Base-by-base conservation (phyloP, 2,113 vertebrate genomes). In the Nothobranchius kuhntae region DNA sequence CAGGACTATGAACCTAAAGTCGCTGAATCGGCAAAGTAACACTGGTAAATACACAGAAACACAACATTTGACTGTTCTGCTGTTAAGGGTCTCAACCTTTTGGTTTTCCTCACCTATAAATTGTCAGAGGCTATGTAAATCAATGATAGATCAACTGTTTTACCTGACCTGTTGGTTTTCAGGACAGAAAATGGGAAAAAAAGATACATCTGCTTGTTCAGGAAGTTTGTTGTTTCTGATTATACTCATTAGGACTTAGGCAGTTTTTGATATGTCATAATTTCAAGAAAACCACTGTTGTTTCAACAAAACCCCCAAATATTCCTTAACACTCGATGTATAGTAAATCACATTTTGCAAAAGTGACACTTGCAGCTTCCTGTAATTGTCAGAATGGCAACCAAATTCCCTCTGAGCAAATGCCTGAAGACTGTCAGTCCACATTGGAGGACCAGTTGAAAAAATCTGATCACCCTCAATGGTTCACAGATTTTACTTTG, bases 371-470 rank as follows among this genome's bases (percentile, higher is more conserved):
- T n/a, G 47, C 35, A 12, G 52, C 58, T 13, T 30, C 48, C n/a
- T 36, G n/a, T 50, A 24, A 13, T 12, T 66, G 40, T 59, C 30
- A 71, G 30, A 36, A n/a, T 47, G 30, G 38, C 6, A 6, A 9
- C 38, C 36, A 53, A 53, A 54, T 60, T 70, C 26, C 35, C 35
- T n/a, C 0, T 7, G 6, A 35, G 9, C 15, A 21, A 36, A 5
- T 74, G 24, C 55, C 73, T 58, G 57, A 76, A 71, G 51, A 78
- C 74, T 80, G 54, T 65, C 57, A 53, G 50, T 59, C 53, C 52
- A 58, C 65, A 75, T 75, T 77, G 78, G 53, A 65, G 57, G 59
- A 65, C 71, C 71, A 35, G 4, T 30, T 30, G 30, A 30, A 63
- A 70, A 78, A 63, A 61, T 54, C 61, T 30, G 17, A 53, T 58